Conservation (phyloP, 2,797 vertebrate species). For the Manis crassicaudata region DNA sequence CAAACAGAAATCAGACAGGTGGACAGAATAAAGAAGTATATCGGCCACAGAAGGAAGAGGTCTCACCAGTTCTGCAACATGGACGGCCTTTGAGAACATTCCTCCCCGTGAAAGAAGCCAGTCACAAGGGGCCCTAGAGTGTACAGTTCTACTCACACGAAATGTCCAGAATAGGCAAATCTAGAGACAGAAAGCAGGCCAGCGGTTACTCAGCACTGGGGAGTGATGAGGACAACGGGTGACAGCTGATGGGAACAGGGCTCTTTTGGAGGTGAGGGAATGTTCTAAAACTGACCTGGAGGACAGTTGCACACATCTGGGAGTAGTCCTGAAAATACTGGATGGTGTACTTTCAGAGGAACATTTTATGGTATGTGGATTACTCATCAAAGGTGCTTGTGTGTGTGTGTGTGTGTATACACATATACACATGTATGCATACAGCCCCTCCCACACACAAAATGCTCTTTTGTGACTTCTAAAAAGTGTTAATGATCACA, state of each 20-base stretch:
- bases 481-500: not conserved
- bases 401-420: rapidly evolving
- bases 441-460: not conserved
- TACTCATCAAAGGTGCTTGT: not conserved
- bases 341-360: not conserved
- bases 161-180: no score
- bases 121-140: not conserved
- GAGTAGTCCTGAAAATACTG: not conserved
- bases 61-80: not conserved
- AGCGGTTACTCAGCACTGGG: not conserved
- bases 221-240: not conserved
- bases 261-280: not conserved
- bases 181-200: not conserved
- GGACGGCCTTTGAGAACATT: not conserved
- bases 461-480: not conserved
- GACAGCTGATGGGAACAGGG: not conserved
- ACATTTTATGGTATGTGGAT: not conserved
- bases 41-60: not conserved
- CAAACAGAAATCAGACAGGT: not conserved
- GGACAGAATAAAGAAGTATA: not conserved
- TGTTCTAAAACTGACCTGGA: not conserved
- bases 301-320: no score
- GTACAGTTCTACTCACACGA: rapidly evolving
- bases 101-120: not conserved
- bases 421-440: not conserved